Evolutionary conservation across 2,888 invertebrate species (phyloP).

Genomic region (Trissolcus brochymenae): DNA sequence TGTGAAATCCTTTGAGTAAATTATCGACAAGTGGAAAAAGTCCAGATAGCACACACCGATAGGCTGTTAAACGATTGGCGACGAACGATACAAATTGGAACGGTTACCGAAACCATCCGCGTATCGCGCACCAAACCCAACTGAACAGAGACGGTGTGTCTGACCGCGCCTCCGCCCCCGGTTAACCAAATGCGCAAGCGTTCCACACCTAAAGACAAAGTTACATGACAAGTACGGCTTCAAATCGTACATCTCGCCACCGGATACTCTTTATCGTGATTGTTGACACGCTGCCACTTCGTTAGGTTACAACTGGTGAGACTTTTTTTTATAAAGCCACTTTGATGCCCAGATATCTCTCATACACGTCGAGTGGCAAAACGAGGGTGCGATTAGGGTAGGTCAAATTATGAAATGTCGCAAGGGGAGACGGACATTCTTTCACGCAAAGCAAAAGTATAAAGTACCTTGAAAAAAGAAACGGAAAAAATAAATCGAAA

Average conservation of each 20-base stretch:
- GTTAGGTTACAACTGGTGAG: conserved; percentile 1
- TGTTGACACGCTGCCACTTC: conserved; percentile 1
- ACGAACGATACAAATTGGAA: conserved; percentile 11
- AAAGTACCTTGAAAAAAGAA: no score
- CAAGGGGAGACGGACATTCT: no score
- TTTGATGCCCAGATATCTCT: neutral
- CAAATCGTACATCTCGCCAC: conserved; percentile 19
- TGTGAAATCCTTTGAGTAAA: no score
- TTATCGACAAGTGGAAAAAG: neutral
- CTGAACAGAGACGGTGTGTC: conserved; percentile 68
- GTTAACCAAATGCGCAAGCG: conserved; percentile 71
- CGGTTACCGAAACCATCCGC: conserved; percentile 63
- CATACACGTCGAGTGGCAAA: neutral
- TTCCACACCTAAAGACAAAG: conserved; percentile 65
- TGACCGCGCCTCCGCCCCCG: conserved; percentile 70
- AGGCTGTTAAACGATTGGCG: conserved; percentile 6
- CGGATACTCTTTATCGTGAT: conserved; percentile 11
- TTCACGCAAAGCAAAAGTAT: no score
- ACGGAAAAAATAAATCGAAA: no score
- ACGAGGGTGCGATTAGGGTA: no score
- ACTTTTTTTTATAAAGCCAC: neutral
- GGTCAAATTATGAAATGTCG: no score
- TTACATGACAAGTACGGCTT: conserved; percentile 43
- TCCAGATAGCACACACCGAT: neutral
- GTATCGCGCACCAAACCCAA: conserved; percentile 74